Conservation (phyloP, 2,113 vertebrate genomes). For the Thalassoma bifasciatum region DNA sequence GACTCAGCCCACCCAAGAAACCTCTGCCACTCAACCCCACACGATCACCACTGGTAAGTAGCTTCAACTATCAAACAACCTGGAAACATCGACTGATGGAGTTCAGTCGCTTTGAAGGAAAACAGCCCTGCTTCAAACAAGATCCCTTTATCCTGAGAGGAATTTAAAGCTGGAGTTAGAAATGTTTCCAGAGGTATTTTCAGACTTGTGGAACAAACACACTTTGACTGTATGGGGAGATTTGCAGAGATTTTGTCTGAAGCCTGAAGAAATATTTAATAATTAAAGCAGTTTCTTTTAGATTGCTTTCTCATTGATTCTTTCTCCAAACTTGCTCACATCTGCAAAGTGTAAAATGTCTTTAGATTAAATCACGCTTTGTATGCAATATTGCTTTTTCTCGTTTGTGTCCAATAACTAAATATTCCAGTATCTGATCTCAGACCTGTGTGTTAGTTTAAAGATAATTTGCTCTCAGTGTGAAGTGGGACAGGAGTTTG, state of each 20-base stretch:
- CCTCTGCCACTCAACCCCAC: conserved; percentile 87
- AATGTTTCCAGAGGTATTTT: too few relatives aligned
- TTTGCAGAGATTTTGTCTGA: too few relatives aligned
- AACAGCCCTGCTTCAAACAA: too few relatives aligned
- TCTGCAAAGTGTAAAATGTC: conserved; percentile 25
- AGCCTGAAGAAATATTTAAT: too few relatives aligned
- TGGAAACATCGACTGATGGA: too few relatives aligned
- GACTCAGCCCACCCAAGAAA: conserved; percentile 87
- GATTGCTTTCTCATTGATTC: conserved; percentile 34
- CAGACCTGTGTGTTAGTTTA: neutral
- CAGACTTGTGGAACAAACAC: too few relatives aligned
- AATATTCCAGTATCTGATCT: neutral
- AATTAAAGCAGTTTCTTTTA: too few relatives aligned
- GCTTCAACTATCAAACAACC: too few relatives aligned
- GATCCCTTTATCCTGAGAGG: too few relatives aligned
- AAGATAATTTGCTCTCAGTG: neutral
- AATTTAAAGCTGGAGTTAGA: too few relatives aligned
- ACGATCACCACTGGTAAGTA: conserved; percentile 83
- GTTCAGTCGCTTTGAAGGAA: too few relatives aligned
- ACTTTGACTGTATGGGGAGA: too few relatives aligned
- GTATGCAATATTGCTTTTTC: conserved; percentile 23
- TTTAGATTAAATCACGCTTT: conserved; percentile 17
- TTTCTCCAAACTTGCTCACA: neutral
- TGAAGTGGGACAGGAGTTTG: conserved; percentile 15
- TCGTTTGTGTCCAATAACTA: conserved; percentile 25